Conservation (phyloP, 2,113 vertebrate genomes). For the Sula dactylatra region DNA sequence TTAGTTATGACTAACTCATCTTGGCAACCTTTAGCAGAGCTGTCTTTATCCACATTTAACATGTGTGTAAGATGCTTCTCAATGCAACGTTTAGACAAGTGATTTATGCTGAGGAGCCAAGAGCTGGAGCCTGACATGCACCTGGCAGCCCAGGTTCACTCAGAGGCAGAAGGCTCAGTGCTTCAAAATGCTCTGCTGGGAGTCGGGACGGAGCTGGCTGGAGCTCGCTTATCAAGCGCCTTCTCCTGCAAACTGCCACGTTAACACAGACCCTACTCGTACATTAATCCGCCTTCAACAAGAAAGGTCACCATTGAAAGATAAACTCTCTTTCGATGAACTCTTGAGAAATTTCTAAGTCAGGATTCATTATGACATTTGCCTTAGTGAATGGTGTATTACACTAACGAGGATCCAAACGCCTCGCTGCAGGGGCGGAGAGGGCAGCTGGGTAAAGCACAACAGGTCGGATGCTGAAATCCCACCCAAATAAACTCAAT, state of each 20-base stretch:
- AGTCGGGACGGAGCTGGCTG: background rate
- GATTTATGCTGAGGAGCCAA: background rate
- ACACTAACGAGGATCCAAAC: background rate
- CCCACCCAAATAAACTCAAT: background rate
- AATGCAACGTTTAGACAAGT: background rate
- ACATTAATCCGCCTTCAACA: background rate
- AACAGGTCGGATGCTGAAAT: background rate
- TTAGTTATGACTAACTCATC: background rate
- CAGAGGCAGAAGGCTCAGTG: background rate
- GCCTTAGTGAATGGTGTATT: background rate
- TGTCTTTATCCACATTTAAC: background rate
- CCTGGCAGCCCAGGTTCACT: background rate
- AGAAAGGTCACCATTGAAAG: slow-evolving; percentile 38
- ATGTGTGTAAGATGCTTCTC: background rate
- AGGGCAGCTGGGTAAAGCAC: background rate
- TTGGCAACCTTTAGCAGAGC: background rate
- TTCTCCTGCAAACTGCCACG: background rate
- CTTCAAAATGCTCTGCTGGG: background rate
- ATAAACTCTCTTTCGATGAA: slow-evolving; percentile 29
- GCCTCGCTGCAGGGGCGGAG: background rate
- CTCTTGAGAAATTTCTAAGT: background rate
- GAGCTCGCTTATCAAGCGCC: background rate
- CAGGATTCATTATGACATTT: slow-evolving; percentile 3
- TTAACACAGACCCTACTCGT: background rate
- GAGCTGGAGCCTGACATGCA: background rate